Evolutionary conservation across 2,113 vertebrate species (phyloP).

Genomic region (Prietella phreatophila): DNA sequence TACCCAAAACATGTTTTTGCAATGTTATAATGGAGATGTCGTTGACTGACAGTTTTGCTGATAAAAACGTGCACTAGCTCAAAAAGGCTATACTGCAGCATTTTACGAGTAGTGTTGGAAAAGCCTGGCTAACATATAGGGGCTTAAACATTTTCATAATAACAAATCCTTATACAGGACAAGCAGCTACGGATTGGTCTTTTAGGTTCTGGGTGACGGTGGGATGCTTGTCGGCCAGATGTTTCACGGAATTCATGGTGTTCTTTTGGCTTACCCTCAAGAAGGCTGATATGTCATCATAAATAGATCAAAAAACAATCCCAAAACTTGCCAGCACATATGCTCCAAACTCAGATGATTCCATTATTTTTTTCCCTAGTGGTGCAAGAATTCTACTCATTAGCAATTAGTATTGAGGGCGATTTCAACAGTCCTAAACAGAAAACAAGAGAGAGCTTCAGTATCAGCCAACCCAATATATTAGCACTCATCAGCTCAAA

Average conservation of each 20-base stretch:
- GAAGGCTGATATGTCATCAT: background rate
- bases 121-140: background rate
- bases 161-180: background rate
- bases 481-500: background rate
- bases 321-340: background rate
- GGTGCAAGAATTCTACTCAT: background rate
- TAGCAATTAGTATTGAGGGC: background rate
- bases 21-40: background rate
- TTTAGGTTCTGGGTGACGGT: background rate
- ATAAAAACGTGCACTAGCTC: background rate
- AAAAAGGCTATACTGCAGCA: background rate
- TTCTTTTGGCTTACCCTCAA: background rate
- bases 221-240: background rate
- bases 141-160: background rate
- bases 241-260: background rate
- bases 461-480: background rate
- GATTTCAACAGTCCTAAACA: background rate
- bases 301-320: background rate
- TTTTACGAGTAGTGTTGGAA: background rate
- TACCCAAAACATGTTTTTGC: background rate
- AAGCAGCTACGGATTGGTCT: background rate
- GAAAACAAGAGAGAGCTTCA: background rate
- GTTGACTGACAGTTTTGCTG: background rate
- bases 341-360: background rate
- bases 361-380: background rate